phyloP scores from a whole-genome alignment of 1,140 invertebrate genomes.

The Ridgeia piscesae region DNA sequence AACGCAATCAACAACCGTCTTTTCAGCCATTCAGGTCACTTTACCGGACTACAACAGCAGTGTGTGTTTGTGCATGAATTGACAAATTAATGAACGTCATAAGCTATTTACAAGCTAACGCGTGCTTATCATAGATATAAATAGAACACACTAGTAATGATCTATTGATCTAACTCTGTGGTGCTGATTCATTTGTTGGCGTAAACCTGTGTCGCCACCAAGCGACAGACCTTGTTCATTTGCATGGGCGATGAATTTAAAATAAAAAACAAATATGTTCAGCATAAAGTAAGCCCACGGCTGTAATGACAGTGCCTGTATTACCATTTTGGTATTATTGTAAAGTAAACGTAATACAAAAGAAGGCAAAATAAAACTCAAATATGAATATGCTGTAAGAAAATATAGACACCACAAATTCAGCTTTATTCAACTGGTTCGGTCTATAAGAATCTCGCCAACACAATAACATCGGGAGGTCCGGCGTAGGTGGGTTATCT shows the following conservation, averaged over 20 bases:
- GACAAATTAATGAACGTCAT: too few relatives aligned
- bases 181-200: too few relatives aligned
- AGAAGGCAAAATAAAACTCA: too few relatives aligned
- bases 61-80: too few relatives aligned
- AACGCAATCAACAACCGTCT: too few relatives aligned
- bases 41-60: too few relatives aligned
- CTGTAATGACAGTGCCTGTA: background rate
- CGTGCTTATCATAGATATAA: too few relatives aligned
- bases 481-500: background rate
- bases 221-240: background rate
- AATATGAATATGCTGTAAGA: background rate
- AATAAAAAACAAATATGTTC: background rate
- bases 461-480: background rate
- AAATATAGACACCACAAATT: background rate
- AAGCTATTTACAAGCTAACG: too few relatives aligned
- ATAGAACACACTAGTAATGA: too few relatives aligned
- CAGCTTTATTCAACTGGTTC: background rate
- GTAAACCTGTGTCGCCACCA: too few relatives aligned
- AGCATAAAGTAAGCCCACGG: background rate
- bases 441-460: background rate
- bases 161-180: too few relatives aligned
- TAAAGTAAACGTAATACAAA: background rate
- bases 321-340: background rate
- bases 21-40: too few relatives aligned
- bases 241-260: background rate